Base-by-base conservation (phyloP, 2,113 vertebrate genomes). In the Heliornis fulica region DNA sequence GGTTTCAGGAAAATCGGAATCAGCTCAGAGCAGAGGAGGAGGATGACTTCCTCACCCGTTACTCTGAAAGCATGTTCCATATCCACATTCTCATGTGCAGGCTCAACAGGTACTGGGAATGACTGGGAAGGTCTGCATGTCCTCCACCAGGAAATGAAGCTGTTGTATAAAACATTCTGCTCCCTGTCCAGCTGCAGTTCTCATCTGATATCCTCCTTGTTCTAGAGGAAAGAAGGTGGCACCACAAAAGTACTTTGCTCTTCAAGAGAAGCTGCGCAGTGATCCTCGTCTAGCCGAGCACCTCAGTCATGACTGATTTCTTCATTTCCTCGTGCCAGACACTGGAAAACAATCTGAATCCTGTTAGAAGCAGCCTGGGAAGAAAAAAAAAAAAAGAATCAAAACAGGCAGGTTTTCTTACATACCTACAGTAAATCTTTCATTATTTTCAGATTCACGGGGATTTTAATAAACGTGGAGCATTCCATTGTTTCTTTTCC, bases 1-100 rank as follows among this genome's bases (percentile, higher is more conserved):
- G 97, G 98, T 99, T 98, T 96, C 97, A 98, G 76, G 91, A 97
- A 96, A 98, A 98, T 63, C 92, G 97, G 96, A 83, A 87, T 20
- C 86, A 81, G 64, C 88, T 99, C 96, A 97, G 85, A 0, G 8
- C 87, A 1, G 89, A 98, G 71, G 96, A 99, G 4, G 94, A 98
- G 82, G 93, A 96, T 0, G 71, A 94, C 9, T 98, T 99, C 85
- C 89, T 98, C 3, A 5, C 89, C 13, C 97, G 81, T 65, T 98
- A 97, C 84, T 97, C 98, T 4, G 95, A 98, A 54, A 96, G 98
- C 83, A 97, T 83, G 91, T 98, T 98, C 93, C 97, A 93, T 15
- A 98, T 98, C 66, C 97, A 96, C 20, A 38, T 95, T 65, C 72
- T 98, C 38, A 97, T 97, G 26, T 77, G 97, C 69, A 96, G 98